phyloP scores from a whole-genome alignment of 2,113 vertebrate species.

The Agapornis roseicollis region DNA sequence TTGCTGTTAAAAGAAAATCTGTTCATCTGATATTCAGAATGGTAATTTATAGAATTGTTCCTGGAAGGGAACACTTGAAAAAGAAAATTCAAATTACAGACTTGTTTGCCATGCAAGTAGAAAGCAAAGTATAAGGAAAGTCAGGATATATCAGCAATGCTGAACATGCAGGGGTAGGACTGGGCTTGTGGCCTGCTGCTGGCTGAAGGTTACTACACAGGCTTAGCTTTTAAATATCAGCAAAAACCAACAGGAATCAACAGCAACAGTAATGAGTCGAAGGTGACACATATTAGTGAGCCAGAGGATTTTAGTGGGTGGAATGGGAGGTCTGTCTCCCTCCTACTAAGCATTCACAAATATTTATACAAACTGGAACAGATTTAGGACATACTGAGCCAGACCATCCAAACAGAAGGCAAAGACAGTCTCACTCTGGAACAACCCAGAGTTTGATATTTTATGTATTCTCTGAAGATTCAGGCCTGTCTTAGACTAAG shows the following conservation, averaged over 20 bases:
- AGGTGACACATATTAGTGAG: neutral
- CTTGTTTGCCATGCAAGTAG: neutral
- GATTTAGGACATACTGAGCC: constrained; percentile 6
- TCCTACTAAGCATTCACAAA: neutral
- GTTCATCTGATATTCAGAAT: neutral
- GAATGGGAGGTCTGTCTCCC: neutral
- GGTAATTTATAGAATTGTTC: neutral
- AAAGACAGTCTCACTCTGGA: neutral
- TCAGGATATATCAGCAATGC: neutral
- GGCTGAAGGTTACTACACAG: neutral
- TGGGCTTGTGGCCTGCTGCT: neutral
- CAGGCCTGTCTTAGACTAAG: neutral
- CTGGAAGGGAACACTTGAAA: neutral
- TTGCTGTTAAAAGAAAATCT: neutral
- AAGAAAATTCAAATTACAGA: neutral
- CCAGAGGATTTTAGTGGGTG: neutral
- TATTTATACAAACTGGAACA: constrained; percentile 36
- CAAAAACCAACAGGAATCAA: neutral
- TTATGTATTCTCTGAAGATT: neutral
- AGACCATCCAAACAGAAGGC: neutral
- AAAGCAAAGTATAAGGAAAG: neutral
- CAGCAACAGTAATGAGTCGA: neutral
- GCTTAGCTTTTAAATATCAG: neutral
- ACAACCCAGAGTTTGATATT: rapidly evolving
- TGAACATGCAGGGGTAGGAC: neutral